Base-by-base conservation (phyloP, 2,797 vertebrate genomes). In the Xenopus petersii region DNA sequence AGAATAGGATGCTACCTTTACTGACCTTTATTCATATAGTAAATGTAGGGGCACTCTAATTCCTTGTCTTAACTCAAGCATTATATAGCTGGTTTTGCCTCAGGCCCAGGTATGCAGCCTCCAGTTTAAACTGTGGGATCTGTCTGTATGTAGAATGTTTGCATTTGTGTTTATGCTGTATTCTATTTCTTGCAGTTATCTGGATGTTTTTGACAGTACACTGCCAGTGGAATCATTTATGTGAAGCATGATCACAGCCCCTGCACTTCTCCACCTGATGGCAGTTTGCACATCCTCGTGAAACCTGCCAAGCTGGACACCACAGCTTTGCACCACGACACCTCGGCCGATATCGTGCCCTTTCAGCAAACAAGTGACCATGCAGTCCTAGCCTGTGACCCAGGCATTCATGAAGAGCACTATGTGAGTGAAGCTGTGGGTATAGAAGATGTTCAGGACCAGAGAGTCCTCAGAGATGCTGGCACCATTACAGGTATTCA, bases 281-380 rank as follows among this genome's bases (percentile, higher is more conserved):
- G 96, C 94, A 90, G 82, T 87, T 91, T 89, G 87, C 82, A 86
- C 86, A 81, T 89, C 86, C 83, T 87, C 70, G 87, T 98, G 94
- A 98, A 93, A 90, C 90, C 91, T 86, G 95, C 90, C 97, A 99
- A 98, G 94, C 97, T 99, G 97, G 97, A 96, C 94, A 84, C 94
- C 88, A 88, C 91, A 91, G 93, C 88, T 88, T 86, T 82, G 82
- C 91, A 91, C 92, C 90, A 90, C 86, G 80, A 86, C 85, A 87
- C 92, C 91, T 91, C 76, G 87, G 92, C 94, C 90, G 83, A 83
- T 86, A 67, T 92, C 80, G 92, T 82, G 82, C 81, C 86, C 85
- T 77, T 77, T 82, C 77, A 75, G 1, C 82, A 87, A 77, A 83
- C 73, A 71, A 81, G 56, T 15, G 82, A 16, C 78, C 82, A 86